Percentiles rank a stretch among this genome's conserved stretches.
These are phyloP conservation scores for Linnaemya tessellans DNA, from an alignment of 2,888 invertebrate species.

Conservation along the genomic window DNA sequence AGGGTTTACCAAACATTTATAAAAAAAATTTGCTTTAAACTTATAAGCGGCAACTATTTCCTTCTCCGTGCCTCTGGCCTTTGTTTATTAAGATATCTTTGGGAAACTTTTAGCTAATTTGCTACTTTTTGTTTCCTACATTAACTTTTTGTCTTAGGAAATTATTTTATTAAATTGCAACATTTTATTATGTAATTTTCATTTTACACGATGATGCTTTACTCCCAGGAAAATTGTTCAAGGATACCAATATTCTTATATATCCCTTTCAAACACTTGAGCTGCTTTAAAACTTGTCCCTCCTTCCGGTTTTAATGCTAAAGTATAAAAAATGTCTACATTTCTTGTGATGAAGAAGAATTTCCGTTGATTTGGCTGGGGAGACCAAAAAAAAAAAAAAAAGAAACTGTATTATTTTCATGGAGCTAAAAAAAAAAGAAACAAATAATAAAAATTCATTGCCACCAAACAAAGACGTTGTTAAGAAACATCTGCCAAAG, in stretches of 20 bases:
- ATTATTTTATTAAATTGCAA: slow-evolving; percentile 44
- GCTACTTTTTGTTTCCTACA: slow-evolving; percentile 3
- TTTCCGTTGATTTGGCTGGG: slow-evolving; percentile 17
- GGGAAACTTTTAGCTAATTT: slow-evolving; percentile 30
- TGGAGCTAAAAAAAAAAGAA: slow-evolving; percentile 19
- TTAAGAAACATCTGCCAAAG: slow-evolving; percentile 56
- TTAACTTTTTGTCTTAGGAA: neutral
- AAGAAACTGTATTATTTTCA: slow-evolving; percentile 30
- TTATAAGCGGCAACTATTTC: neutral
- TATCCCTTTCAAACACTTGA: slow-evolving; percentile 51
- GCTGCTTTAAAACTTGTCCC: neutral
- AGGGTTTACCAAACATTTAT: no score
- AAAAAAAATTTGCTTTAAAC: neutral
- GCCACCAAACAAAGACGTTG: slow-evolving; percentile 48
- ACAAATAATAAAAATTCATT: slow-evolving; percentile 13
- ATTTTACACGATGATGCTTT: slow-evolving; percentile 40
- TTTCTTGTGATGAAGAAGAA: slow-evolving; percentile 12
- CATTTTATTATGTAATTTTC: slow-evolving; percentile 52
- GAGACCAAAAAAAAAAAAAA: neutral
- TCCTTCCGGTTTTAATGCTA: neutral
- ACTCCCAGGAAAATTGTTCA: slow-evolving; percentile 48
- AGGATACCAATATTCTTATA: slow-evolving; percentile 27
- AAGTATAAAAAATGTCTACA: slow-evolving; percentile 50
- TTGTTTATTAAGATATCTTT: neutral
- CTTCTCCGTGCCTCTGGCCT: neutral